Percentiles rank a stretch among this genome's conserved stretches.
phyloP scores from a whole-genome alignment of 2,113 vertebrate species.

The Scomber japonicus region DNA sequence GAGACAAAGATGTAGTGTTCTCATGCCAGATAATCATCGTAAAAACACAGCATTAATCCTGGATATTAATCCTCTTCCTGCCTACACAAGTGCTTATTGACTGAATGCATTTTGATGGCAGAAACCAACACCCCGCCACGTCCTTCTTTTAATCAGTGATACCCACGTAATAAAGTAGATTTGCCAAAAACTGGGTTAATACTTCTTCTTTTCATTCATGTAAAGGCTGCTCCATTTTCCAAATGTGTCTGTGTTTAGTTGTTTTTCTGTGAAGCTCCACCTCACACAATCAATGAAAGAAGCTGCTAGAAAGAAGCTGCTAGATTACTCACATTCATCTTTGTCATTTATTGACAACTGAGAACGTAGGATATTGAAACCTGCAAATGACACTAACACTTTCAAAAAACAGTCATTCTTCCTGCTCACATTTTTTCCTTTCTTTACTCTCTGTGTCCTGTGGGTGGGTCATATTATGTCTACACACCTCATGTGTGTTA shows the following conservation, averaged over 20 bases:
- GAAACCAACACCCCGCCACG: slow-evolving; percentile 24
- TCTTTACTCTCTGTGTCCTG: slow-evolving; percentile 61
- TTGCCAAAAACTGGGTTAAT: slow-evolving; percentile 65
- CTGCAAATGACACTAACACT: not conserved
- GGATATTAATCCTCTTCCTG: slow-evolving; percentile 63
- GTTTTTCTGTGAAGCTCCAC: not conserved
- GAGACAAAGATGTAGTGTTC: slow-evolving; percentile 60
- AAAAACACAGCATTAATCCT: slow-evolving; percentile 61
- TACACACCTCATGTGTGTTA: slow-evolving; percentile 32
- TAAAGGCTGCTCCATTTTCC: slow-evolving; percentile 28
- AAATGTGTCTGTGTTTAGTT: not conserved
- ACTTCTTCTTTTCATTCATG: slow-evolving; percentile 34
- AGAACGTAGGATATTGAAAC: not conserved
- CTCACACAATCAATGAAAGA: not conserved
- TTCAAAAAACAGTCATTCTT: not conserved
- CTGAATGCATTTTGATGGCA: not conserved
- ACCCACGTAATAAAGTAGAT: slow-evolving; percentile 38
- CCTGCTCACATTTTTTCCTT: slow-evolving; percentile 64
- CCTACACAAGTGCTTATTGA: slow-evolving; percentile 33
- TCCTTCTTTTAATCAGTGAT: slow-evolving; percentile 53
- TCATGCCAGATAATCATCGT: slow-evolving; percentile 32
- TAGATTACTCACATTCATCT: no score
- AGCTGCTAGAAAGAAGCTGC: not conserved
- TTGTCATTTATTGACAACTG: not conserved
- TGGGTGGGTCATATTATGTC: slow-evolving; percentile 46